Percentiles rank a stretch among this genome's conserved stretches.
phyloP scores from a whole-genome alignment of 2,888 invertebrate species.

The Acanthosepion pharaonis region DNA sequence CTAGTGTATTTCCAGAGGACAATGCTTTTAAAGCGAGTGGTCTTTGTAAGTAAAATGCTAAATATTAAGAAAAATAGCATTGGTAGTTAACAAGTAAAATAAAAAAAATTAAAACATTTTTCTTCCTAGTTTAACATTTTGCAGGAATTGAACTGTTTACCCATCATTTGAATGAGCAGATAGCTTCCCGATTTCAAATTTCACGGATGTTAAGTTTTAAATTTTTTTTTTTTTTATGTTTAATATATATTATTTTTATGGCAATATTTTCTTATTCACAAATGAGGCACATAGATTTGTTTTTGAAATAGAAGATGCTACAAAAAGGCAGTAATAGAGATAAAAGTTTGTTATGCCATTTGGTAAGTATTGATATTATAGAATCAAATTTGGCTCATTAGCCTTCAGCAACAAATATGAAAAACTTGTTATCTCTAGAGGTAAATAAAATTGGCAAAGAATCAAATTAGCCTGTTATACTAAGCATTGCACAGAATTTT shows the following conservation, averaged over 20 bases:
- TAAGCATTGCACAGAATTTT: not conserved
- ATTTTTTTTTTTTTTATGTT: too few relatives aligned
- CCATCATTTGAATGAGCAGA: too few relatives aligned
- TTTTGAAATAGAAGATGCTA: not conserved
- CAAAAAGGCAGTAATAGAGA: not conserved
- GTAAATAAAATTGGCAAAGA: not conserved
- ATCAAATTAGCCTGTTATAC: not conserved
- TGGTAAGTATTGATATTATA: not conserved
- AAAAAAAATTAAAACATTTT: too few relatives aligned
- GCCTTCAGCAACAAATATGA: not conserved
- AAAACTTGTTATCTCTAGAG: not conserved
- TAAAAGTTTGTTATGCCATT: not conserved
- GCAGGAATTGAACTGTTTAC: too few relatives aligned
- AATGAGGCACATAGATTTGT: not conserved
- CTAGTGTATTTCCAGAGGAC: too few relatives aligned
- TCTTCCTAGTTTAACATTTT: too few relatives aligned
- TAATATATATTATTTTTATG: not conserved
- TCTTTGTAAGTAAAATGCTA: too few relatives aligned
- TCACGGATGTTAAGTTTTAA: too few relatives aligned
- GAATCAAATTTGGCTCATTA: slow-evolving; percentile 13
- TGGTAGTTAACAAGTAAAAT: too few relatives aligned
- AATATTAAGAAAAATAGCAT: too few relatives aligned
- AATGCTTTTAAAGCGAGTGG: too few relatives aligned
- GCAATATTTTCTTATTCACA: not conserved
- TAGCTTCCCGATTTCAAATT: too few relatives aligned